phyloP scores from a whole-genome alignment of 35 echinoderm and acorn worm genomes.

The Stichopus chloronotus region DNA sequence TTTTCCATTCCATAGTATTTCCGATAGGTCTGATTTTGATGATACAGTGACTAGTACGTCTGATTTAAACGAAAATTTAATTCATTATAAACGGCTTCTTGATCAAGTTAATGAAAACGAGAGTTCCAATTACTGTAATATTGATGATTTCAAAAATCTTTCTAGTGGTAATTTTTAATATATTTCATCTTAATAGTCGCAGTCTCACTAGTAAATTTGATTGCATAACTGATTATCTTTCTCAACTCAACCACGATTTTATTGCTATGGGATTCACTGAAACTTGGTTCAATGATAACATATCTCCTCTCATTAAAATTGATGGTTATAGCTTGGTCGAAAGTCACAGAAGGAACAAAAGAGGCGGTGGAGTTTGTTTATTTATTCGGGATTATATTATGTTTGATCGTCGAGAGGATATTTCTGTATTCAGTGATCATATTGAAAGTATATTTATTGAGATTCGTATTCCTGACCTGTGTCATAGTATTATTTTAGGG shows the following conservation, averaged over 20 bases:
- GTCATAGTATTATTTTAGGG: conserved; percentile 30
- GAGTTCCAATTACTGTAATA: conserved; percentile 1
- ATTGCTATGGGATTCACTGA: conserved; percentile 1
- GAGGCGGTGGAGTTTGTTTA: conserved; percentile 16
- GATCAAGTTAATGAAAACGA: conserved; percentile 19
- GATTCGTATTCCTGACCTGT: conserved; percentile 33
- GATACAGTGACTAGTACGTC: not conserved
- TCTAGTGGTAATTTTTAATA: not conserved
- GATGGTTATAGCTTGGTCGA: conserved; percentile 30
- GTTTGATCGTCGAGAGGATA: not conserved
- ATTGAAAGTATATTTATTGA: conserved; percentile 43
- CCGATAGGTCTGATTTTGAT: not conserved
- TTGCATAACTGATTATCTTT: not conserved
- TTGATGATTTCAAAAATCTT: not conserved
- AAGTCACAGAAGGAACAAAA: conserved; percentile 21
- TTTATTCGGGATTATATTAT: not conserved
- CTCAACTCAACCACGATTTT: not conserved
- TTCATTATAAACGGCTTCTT: not conserved
- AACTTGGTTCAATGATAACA: conserved; percentile 31
- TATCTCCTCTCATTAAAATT: conserved; percentile 19
- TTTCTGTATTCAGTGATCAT: conserved; percentile 24
- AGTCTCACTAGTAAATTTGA: not conserved
- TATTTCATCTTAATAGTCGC: not conserved
- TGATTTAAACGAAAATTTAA: not conserved
- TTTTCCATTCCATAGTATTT: not conserved